These are phyloP conservation scores for Nansenia antarctica DNA, from an alignment of 2,113 vertebrate species.

Conservation along the genomic window DNA sequence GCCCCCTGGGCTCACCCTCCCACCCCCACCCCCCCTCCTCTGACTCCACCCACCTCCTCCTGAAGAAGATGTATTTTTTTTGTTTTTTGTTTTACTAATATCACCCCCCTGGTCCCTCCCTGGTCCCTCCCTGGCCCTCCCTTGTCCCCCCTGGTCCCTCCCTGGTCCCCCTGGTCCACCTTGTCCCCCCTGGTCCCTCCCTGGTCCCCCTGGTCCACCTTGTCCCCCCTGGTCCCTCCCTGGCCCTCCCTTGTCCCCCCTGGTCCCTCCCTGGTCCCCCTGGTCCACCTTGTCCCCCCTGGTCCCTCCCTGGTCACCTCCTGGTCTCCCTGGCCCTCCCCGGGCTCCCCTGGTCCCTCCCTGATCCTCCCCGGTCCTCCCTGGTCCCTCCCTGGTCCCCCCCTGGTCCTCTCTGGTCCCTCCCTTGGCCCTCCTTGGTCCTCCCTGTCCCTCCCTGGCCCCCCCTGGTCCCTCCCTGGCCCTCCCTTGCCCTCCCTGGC, in stretches of 20 bases:
- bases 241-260: constrained; percentile 66
- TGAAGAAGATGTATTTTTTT: constrained; percentile 80
- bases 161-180: constrained; percentile 61
- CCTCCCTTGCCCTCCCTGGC: constrained; percentile 67
- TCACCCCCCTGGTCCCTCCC: constrained; percentile 61
- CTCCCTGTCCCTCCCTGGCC: too few species aligned
- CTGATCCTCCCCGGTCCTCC: constrained; percentile 65
- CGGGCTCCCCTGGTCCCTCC: constrained; percentile 57
- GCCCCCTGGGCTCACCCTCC: constrained; percentile 58
- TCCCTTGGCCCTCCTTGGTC: constrained; percentile 59
- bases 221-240: constrained; percentile 56
- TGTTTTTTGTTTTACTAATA: constrained; percentile 83
- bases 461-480: constrained; percentile 50
- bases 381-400: constrained; percentile 51
- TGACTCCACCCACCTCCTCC: constrained; percentile 80
- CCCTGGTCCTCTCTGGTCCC: constrained; percentile 62
- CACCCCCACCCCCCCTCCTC: too few species aligned
- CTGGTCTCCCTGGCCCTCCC: too few species aligned
- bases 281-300: too few species aligned
- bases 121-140: constrained; percentile 57
- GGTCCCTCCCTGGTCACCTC: constrained; percentile 53
- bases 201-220: constrained; percentile 62
- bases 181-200: constrained; percentile 57
- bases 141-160: constrained; percentile 54
- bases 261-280: constrained; percentile 55